Evolutionary conservation across 2,888 invertebrate species (phyloP), one percentile per base, ranked within the genome.

Genomic region (Andrena flavipes): DNA sequence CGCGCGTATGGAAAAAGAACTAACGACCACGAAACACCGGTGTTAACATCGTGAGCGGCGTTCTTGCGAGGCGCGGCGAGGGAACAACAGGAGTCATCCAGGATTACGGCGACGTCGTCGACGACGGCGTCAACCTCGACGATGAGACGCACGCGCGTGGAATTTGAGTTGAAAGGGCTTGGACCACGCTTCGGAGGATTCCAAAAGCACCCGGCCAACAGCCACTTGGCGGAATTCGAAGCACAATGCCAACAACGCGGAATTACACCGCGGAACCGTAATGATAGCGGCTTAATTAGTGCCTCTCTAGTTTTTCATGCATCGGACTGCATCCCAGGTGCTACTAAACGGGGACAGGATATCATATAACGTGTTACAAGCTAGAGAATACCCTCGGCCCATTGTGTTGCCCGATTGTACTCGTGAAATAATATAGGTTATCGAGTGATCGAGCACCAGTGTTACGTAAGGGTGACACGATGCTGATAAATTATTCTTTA

Each of bases 191-290:
- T 84, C 89, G 89, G 88, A 88, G 90, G 86, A 90, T 89, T 86
- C 89, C 82, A 91, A 91, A 92, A 91, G 91, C 91, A 69, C 85
- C 87, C 84, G 88, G 82, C 88, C 89, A 90, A 90, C 91, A 91
- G 89, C 90, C 91, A 92, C 92, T 92, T 91, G 90, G 89, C 86
- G 84, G 87, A 90, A 91, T 92, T 90, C 87, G 86, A 80, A 89
- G 89, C 86, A 91, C 91, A 91, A 91, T 91, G 89, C 86, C 89
- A 87, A 87, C 89, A 91, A 90, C 89, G 87, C 82, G 87, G 87
- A 89, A 90, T 91, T 91, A 89, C 89, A 88, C 81, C 85, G 72
- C 80, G 84, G 86, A 87, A 86, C 85, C 83, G 85, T 86, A 87
- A 87, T 88, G 88, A 91, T 89, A 89, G 90, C 88, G 84, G 86